Base-by-base conservation (phyloP, 2,113 vertebrate species). In the Coreoperca whiteheadi region DNA sequence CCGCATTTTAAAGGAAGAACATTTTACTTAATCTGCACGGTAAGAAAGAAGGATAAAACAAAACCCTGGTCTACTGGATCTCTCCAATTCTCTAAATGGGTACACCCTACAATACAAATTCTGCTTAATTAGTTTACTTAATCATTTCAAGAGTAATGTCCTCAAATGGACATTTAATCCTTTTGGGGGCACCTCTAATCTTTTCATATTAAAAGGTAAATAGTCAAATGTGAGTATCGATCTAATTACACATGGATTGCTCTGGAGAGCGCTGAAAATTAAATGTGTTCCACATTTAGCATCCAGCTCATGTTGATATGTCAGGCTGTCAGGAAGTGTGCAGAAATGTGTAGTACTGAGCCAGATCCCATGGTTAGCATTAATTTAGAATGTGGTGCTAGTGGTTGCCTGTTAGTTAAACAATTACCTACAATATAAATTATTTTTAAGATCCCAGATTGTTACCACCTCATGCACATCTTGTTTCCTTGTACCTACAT, bases 151-250 rank as follows among this genome's bases (percentile, higher is more conserved):
- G 96, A 96, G 94, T 96, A 96, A 96, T 96, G 94, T 89, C 92
- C 95, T 96, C 95, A 96, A 97, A 96, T 97, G 94, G 97, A 96
- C 94, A 93, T 95, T 91, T 98, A 99, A 98, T 99, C 97, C 96
- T 96, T 97, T 96, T 95, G 96, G 96, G 91, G 96, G 96, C 95
- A 94, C 95, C 94, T 96, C 96, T 98, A 97, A 99, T 98, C 97
- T 97, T 96, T 96, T 95, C 96, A 97, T 97, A 97, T 97, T 96
- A 97, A 97, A 97, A 97, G 96, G 96, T 96, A 97, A 97, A 96
- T 96, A 93, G 92, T 96, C 95, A 96, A 97, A 97, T 96, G 96
- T 95, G 96, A 96, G 96, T 97, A 97, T 97, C 96, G 97, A 98
- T 98, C 96, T 97, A 92, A 94, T 95, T 96, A 93, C 88, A 89